These are phyloP conservation scores for Isichthys henryi DNA, from an alignment of 2,113 vertebrate species.

Conservation along the genomic window DNA sequence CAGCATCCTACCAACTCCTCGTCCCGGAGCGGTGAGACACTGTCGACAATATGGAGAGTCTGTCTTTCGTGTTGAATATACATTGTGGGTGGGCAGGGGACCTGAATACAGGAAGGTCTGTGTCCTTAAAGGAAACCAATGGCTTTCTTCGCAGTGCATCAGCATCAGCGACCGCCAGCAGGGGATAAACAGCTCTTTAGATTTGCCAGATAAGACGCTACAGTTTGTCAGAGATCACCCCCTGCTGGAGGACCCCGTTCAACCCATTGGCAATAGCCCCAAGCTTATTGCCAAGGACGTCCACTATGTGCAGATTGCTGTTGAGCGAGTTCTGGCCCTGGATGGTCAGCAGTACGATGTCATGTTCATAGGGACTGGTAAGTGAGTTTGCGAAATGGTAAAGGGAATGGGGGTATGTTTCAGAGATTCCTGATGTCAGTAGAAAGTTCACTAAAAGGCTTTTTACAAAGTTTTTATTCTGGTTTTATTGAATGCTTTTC, in stretches of 20 bases:
- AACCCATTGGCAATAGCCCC: slow-evolving; percentile 43
- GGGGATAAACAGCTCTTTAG: slow-evolving; percentile 52
- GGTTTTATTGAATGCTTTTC: slow-evolving; percentile 21
- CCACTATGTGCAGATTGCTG: slow-evolving; percentile 55
- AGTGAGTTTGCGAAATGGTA: background rate
- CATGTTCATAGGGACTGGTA: slow-evolving; percentile 70
- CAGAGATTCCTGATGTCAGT: background rate
- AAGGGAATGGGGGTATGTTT: background rate
- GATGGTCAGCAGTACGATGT: slow-evolving; percentile 47
- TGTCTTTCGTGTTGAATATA: background rate
- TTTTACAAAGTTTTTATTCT: background rate
- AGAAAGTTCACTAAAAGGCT: background rate
- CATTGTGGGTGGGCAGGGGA: background rate
- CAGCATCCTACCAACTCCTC: slow-evolving; percentile 59
- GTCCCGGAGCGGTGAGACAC: slow-evolving; percentile 62
- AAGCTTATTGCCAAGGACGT: slow-evolving; percentile 55
- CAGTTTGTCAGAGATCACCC: slow-evolving; percentile 65
- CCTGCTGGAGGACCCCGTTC: slow-evolving; percentile 57
- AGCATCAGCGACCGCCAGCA: slow-evolving; percentile 41
- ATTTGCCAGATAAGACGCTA: slow-evolving; percentile 62
- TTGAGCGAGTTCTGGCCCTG: slow-evolving; percentile 50
- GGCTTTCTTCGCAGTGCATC: slow-evolving; percentile 48
- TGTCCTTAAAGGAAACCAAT: background rate
- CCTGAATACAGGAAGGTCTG: background rate
- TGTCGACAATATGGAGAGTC: background rate